A percentile compares a stretch with the other conserved stretches of the same genome.
Evolutionary conservation across 2,113 vertebrate species (phyloP).

Genomic region (Girardinichthys multiradiatus): DNA sequence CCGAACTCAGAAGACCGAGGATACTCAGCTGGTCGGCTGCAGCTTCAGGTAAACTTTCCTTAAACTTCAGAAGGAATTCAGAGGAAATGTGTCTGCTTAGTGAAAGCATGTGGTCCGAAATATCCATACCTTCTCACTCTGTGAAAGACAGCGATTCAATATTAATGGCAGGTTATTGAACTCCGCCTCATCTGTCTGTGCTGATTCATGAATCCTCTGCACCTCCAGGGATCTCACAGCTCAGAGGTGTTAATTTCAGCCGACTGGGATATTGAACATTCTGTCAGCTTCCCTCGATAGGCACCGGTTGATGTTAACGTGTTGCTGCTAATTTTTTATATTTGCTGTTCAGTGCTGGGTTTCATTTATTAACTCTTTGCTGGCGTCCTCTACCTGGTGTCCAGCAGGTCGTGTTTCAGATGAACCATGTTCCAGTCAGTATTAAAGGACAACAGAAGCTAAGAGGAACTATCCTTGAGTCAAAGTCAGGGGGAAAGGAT

Average conservation of each 20-base stretch:
- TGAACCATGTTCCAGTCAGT: constrained; percentile 38
- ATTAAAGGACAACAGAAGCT: constrained; percentile 69
- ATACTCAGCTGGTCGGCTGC: constrained; percentile 2
- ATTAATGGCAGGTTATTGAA: constrained; percentile 13
- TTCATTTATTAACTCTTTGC: constrained; percentile 35
- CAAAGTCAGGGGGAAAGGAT: neutral
- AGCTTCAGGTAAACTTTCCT: neutral
- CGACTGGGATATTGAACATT: constrained; percentile 28
- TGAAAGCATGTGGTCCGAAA: neutral
- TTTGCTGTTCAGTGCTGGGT: neutral
- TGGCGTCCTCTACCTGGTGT: constrained; percentile 44
- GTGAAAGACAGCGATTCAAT: neutral
- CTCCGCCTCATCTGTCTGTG: constrained; percentile 1
- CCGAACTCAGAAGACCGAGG: neutral
- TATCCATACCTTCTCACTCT: neutral
- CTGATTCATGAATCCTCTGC: constrained; percentile 25
- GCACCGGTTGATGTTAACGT: constrained; percentile 1
- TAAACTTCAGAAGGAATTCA: neutral
- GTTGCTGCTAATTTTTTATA: neutral
- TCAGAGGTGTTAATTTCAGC: constrained; percentile 41
- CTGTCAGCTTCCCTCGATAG: constrained; percentile 15
- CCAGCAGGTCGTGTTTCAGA: constrained; percentile 54
- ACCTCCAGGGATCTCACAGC: constrained; percentile 37
- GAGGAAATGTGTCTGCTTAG: neutral
- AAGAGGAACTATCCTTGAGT: constrained; percentile 55